Evolutionary conservation across 2,113 vertebrate species (phyloP).

Genomic region (Oreochromis niloticus): DNA sequence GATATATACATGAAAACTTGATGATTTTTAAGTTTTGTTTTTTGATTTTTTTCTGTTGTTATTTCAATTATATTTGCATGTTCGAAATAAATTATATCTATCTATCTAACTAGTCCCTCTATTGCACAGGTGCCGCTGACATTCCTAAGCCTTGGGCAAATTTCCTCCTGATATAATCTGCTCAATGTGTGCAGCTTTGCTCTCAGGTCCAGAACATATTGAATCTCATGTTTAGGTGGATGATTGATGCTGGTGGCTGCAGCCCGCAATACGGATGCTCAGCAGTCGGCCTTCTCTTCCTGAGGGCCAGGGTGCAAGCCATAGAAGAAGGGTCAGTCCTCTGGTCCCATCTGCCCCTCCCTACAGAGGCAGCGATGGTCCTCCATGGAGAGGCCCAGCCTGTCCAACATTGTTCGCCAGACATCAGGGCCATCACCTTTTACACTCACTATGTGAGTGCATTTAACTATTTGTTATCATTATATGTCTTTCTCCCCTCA

Average conservation of each 20-base stretch:
- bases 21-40: too few species aligned
- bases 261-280: rapidly evolving
- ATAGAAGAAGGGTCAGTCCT: background rate
- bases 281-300: background rate
- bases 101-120: background rate
- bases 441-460: background rate
- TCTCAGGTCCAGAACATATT: background rate
- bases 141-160: background rate
- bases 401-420: background rate
- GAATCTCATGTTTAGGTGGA: background rate
- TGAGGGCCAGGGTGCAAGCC: background rate
- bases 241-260: background rate
- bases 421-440: background rate
- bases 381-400: background rate
- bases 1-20: too few species aligned
- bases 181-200: background rate
- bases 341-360: background rate
- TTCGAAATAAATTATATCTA: too few species aligned
- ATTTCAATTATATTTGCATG: too few species aligned
- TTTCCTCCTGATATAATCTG: background rate
- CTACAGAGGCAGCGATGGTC: background rate
- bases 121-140: background rate
- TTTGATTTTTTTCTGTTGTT: too few species aligned
- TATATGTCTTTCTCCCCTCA: background rate
- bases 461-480: background rate